Percentiles rank a stretch among this genome's conserved stretches.
phyloP scores from a whole-genome alignment of 2,113 vertebrate species.

The Xiphophorus couchianus region DNA sequence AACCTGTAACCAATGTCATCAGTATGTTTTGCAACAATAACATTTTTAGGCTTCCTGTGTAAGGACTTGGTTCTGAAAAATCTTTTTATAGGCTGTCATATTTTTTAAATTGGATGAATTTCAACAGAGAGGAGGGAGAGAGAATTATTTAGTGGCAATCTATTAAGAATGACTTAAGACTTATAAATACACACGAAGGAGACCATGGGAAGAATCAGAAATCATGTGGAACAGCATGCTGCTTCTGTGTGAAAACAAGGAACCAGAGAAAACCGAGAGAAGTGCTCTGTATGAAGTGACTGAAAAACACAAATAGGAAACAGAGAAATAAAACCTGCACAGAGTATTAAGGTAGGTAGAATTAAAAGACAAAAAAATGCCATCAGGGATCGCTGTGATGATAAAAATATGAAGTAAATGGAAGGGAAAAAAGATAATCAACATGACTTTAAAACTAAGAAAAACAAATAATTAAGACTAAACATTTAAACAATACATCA shows the following conservation, averaged over 20 bases:
- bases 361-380: not conserved
- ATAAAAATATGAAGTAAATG: not conserved
- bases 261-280: not conserved
- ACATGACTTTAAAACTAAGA: not conserved
- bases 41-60: no score
- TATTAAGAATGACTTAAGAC: not conserved
- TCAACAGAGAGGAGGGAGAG: no score
- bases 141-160: not conserved
- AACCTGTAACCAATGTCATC: no score
- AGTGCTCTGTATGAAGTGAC: not conserved
- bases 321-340: not conserved
- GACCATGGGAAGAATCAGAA: no score
- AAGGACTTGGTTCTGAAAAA: not conserved
- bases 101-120: not conserved
- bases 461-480: not conserved
- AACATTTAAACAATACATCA: not conserved
- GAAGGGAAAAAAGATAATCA: not conserved
- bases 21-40: no score
- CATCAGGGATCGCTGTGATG: not conserved
- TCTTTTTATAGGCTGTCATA: not conserved
- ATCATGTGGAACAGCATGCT: not conserved
- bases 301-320: not conserved
- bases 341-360: not conserved
- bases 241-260: not conserved
- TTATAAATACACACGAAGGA: no score